Conservation (phyloP, 2,888 invertebrate species). For the Metopia argyrocephala region DNA sequence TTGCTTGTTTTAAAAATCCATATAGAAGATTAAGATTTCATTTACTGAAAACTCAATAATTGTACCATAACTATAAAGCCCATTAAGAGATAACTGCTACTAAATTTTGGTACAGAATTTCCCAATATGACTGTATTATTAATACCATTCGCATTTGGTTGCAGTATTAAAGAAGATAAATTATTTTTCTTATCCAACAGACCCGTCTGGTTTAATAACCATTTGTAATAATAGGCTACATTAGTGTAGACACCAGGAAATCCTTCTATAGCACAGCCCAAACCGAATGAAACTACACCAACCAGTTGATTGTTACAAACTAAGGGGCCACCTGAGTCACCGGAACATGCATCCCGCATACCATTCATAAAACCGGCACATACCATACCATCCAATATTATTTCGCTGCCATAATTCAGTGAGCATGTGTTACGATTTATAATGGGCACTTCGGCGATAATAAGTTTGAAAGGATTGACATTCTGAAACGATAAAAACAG, state of each 20-base stretch:
- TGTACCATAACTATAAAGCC: background rate
- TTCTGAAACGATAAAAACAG: constrained; percentile 23
- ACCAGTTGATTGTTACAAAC: constrained; percentile 66
- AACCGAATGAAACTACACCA: constrained; percentile 69
- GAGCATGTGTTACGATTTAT: constrained; percentile 65
- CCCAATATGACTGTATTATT: background rate
- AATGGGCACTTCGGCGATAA: constrained; percentile 72
- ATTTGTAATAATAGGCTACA: constrained; percentile 65
- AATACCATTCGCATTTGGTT: background rate
- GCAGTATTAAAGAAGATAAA: background rate
- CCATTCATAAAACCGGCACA: constrained; percentile 70
- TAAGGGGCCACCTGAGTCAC: constrained; percentile 71
- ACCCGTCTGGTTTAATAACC: constrained; percentile 61
- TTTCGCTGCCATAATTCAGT: constrained; percentile 49
- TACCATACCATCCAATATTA: constrained; percentile 67
- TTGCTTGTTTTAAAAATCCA: too few species aligned
- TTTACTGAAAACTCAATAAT: too few species aligned
- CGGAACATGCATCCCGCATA: constrained; percentile 68
- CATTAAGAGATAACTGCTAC: background rate
- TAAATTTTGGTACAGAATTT: background rate
- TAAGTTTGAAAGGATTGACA: constrained; percentile 62
- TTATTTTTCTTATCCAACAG: background rate
- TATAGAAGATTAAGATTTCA: too few species aligned
- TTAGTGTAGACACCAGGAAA: constrained; percentile 69
- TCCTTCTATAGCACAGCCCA: constrained; percentile 66